Conservation (phyloP, 2,113 vertebrate genomes). For the Alces alces region DNA sequence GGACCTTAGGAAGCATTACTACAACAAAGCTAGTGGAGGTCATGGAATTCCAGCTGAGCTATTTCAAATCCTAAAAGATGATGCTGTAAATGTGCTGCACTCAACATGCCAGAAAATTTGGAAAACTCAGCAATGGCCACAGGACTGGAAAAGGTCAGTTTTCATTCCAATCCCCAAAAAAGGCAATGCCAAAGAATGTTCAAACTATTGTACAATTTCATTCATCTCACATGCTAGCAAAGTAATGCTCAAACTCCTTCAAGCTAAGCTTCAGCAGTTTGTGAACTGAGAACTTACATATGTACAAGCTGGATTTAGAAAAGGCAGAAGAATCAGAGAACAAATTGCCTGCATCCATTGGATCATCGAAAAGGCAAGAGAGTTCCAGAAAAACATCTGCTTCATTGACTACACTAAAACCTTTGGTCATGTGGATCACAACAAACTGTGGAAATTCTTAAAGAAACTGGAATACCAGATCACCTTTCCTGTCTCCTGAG, state of each 20-base stretch:
- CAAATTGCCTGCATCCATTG: neutral
- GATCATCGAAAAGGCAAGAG: neutral
- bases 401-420: neutral
- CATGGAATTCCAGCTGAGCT: neutral
- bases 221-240: neutral
- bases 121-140: neutral
- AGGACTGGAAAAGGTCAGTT: neutral
- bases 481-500: neutral
- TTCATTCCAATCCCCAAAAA: neutral
- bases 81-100: neutral
- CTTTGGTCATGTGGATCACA: neutral
- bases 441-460: neutral
- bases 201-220: neutral
- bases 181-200: neutral
- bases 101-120: neutral
- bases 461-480: neutral
- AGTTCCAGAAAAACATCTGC: neutral
- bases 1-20: neutral
- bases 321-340: neutral
- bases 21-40: neutral
- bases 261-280: neutral
- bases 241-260: neutral
- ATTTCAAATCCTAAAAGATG: neutral
- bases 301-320: neutral
- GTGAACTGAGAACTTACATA: neutral